Conservation (phyloP, 2,113 vertebrate species). For the Tachuris rubrigastra region DNA sequence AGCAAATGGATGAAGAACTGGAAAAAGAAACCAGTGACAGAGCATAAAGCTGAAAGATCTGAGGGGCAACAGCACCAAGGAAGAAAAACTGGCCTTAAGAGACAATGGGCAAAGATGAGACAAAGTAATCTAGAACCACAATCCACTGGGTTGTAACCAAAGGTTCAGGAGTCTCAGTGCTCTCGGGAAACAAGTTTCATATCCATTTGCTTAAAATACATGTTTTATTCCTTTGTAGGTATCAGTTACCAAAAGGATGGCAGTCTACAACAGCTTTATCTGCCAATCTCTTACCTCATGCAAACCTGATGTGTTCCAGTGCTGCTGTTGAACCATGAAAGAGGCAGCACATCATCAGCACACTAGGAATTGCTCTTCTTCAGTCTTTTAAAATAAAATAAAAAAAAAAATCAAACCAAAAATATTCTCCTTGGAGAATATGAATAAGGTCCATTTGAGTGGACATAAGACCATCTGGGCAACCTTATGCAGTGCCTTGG, state of each 20-base stretch:
- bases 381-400: not conserved
- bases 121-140: not conserved
- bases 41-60: not conserved
- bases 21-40: not conserved
- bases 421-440: not conserved
- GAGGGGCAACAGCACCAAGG: not conserved
- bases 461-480: not conserved
- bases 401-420: not conserved
- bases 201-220: not conserved
- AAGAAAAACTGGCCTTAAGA: not conserved
- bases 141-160: not conserved
- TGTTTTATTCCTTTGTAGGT: not conserved
- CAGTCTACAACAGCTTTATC: not conserved
- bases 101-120: not conserved
- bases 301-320: fast-evolving
- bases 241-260: not conserved
- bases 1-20: not conserved
- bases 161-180: not conserved
- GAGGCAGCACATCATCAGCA: not conserved
- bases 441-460: not conserved
- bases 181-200: not conserved
- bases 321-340: not conserved
- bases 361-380: not conserved
- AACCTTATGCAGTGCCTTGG: not conserved
- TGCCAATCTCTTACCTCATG: not conserved